A percentile compares a stretch with the other conserved stretches of the same genome.
phyloP scores from a whole-genome alignment of 2,888 invertebrate species.

The Ariolimax columbianus region DNA sequence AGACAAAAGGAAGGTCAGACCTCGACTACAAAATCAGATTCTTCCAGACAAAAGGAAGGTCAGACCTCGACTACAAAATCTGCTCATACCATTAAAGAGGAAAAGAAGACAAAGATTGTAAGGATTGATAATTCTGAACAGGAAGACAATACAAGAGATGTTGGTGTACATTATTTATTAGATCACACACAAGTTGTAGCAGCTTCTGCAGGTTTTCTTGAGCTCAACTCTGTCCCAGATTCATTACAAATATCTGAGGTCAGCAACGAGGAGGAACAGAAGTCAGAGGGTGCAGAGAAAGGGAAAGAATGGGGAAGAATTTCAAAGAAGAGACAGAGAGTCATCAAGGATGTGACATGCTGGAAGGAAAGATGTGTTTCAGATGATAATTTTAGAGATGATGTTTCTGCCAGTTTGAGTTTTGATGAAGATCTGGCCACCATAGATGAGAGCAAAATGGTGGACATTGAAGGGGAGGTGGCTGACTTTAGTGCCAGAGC shows the following conservation, averaged over 20 bases:
- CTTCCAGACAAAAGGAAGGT: too few species aligned
- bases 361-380: background rate
- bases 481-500: background rate
- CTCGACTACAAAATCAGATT: too few species aligned
- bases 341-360: background rate
- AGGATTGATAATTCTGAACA: background rate
- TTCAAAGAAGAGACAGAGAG: background rate
- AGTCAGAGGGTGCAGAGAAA: background rate
- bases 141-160: background rate
- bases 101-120: background rate
- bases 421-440: background rate
- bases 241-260: background rate
- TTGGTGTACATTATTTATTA: background rate
- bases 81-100: too few species aligned
- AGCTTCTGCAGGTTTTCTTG: background rate
- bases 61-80: too few species aligned
- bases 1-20: too few species aligned
- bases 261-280: background rate
- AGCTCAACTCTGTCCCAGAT: background rate
- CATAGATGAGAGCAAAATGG: background rate
- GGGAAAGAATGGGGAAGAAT: too few species aligned
- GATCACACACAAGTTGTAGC: background rate
- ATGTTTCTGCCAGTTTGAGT: background rate
- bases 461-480: background rate
- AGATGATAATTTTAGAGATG: background rate